phyloP scores from a whole-genome alignment of 2,888 invertebrate species.

The Pediacus dermestoides region DNA sequence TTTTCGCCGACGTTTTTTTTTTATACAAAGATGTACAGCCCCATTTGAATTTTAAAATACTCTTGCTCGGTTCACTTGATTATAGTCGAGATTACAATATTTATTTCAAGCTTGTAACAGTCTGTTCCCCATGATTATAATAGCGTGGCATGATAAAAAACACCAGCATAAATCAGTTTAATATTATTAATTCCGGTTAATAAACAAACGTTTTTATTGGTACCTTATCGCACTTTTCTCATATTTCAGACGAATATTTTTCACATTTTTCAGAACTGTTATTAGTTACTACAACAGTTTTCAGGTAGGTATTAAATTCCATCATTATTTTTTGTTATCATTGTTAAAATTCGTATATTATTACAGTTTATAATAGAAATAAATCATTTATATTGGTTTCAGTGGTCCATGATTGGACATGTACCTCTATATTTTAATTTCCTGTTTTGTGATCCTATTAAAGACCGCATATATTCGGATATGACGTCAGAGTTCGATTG shows the following conservation, averaged over 20 bases:
- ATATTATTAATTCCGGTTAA: too few relatives aligned
- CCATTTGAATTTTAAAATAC: conserved; percentile 42
- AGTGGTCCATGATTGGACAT: conserved; percentile 30
- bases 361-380: conserved; percentile 14
- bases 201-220: too few relatives aligned
- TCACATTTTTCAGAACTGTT: too few relatives aligned
- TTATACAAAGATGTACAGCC: conserved; percentile 39
- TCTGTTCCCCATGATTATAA: conserved; percentile 19
- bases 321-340: too few relatives aligned
- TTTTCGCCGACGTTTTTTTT: conserved; percentile 10
- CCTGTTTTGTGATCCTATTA: conserved; percentile 48
- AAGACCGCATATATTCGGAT: conserved; percentile 39
- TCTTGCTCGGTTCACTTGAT: conserved; percentile 31
- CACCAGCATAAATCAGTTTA: too few relatives aligned
- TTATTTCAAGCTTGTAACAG: conserved; percentile 25
- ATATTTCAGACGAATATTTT: too few relatives aligned
- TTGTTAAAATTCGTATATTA: too few relatives aligned
- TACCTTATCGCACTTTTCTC: too few relatives aligned
- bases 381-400: conserved; percentile 24
- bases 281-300: too few relatives aligned
- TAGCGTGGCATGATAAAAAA: too few relatives aligned
- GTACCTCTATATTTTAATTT: conserved; percentile 49
- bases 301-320: too few relatives aligned
- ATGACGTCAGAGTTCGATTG: conserved; percentile 45
- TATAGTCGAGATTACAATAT: conserved; percentile 36